Base-by-base conservation (phyloP, 2,888 invertebrate genomes). In the Ametastegia equiseti region DNA sequence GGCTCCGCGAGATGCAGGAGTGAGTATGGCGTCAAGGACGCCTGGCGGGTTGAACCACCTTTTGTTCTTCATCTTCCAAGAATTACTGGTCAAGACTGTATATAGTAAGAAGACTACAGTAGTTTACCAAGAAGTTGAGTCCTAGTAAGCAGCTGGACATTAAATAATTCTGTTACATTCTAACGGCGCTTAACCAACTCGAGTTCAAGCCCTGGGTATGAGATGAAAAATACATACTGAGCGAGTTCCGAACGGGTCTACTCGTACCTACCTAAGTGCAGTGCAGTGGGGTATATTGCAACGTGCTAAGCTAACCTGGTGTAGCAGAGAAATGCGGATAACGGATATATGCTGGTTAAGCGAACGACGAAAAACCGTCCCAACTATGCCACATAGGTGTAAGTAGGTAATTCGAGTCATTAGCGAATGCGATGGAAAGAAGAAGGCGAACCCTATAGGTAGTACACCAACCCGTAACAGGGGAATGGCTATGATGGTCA, bases 91-190 rank as follows among this genome's bases (percentile, higher is more conserved):
- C n/a, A 33, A 33, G 54, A 11, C 23, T 45, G 13, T 33, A n/a
- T n/a, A n/a, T n/a, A n/a, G n/a, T n/a, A n/a, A n/a, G n/a, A 9
- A 75, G 50, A 75, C 30, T 50, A 50, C 19, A 13, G 36, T 3
- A 54, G 54, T 75, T 7, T 50, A 75, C 75, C 36, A 33, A 54
- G 45, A 27, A 50, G 75, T 75, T 75, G 75, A 75, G 75, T 30
- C 75, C 75, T 50, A 23, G 75, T 54, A 15, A 54, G 78, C 63
- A 42, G 42, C 60, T 78, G 78, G 78, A 78, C 63, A 78, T 78
- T 78, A 63, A 78, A 78, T 78, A 63, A 78, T 78, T 78, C 78
- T 78, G 78, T 78, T 78, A 60, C 78, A 54, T 78, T 78, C 78
- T 78, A 78, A 78, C 78, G 78, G 78, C 63, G 78, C 63, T 78